Evolutionary conservation across 2,888 invertebrate genomes (phyloP), one percentile per base, ranked within the genome.

Genomic region (Hermodice carunculata): DNA sequence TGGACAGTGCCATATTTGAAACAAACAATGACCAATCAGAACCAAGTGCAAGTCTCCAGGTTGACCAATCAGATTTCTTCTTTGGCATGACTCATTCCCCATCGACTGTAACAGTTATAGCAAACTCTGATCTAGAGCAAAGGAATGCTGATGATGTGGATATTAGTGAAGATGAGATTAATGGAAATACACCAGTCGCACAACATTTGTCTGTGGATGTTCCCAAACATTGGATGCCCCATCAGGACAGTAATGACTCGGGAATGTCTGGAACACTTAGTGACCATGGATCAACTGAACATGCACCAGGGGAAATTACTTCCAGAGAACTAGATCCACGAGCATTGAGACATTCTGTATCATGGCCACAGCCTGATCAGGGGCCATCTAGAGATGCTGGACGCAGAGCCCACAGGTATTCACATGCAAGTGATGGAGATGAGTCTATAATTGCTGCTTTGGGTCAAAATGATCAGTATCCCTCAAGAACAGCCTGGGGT

Each of bases 231-330:
- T 14, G 24, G 14, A 53, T 66, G 46, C 29, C 51, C 5, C 61
- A 67, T 40, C 62, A 66, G 54, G 80, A 82, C 57, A 82, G 81
- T 61, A 76, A 73, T 46, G 81, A 82, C 65, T 81, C 81, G 0
- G 82, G 83, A 2, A 71, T 81, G 44, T 78, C n/a, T n/a, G n/a
- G n/a, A n/a, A n/a, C n/a, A n/a, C n/a, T n/a, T n/a, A n/a, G n/a
- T n/a, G n/a, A n/a, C n/a, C n/a, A n/a, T n/a, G n/a, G n/a, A n/a
- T n/a, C n/a, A n/a, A n/a, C n/a, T n/a, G n/a, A n/a, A n/a, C n/a
- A n/a, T n/a, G n/a, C n/a, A n/a, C n/a, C n/a, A n/a, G n/a, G n/a
- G n/a, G n/a, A n/a, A n/a, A n/a, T n/a, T n/a, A n/a, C 3, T 6
- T n/a, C 31, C 28, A 26, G 32, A 1, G 29, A 34, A 32, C 28